A percentile compares a stretch with the other conserved stretches of the same genome.
These are phyloP conservation scores for Tenrec ecaudatus DNA, from an alignment of 2,113 vertebrate species.

Conservation along the genomic window DNA sequence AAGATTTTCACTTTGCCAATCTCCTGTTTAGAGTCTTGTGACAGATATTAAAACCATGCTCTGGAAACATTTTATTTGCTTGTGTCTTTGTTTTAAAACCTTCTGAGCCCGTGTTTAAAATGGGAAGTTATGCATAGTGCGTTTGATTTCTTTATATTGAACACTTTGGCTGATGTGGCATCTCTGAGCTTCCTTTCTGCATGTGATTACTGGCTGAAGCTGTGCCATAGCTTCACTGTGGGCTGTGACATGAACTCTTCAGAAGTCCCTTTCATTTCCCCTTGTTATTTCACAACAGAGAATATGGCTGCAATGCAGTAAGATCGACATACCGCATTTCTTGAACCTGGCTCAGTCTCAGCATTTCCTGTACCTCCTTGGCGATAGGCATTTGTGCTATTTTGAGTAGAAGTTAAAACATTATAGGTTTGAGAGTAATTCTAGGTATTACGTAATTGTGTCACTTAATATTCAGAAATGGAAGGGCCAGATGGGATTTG, in stretches of 20 bases:
- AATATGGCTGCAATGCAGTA: neutral
- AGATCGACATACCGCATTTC: neutral
- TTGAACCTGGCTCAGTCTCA: neutral
- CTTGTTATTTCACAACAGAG: neutral
- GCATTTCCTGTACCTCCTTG: neutral
- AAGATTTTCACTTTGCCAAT: neutral
- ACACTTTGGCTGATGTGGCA: neutral
- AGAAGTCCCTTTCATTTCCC: neutral
- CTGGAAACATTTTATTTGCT: constrained; percentile 6
- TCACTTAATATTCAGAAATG: neutral
- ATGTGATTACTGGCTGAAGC: neutral
- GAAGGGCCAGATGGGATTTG: neutral
- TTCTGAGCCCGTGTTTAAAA: constrained; percentile 22
- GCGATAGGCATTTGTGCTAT: neutral
- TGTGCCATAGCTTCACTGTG: neutral
- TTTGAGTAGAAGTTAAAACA: neutral
- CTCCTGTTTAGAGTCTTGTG: constrained; percentile 11
- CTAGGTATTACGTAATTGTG: neutral
- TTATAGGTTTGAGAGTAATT: neutral
- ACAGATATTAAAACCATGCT: neutral
- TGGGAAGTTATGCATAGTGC: constrained; percentile 18
- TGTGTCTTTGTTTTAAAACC: constrained; percentile 48
- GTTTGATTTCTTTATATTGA: constrained; percentile 18
- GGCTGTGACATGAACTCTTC: neutral
- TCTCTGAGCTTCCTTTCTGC: neutral